A percentile compares a stretch with the other conserved stretches of the same genome.
Conservation (phyloP, 2,113 vertebrate species). For the Epinephelus fuscoguttatus region DNA sequence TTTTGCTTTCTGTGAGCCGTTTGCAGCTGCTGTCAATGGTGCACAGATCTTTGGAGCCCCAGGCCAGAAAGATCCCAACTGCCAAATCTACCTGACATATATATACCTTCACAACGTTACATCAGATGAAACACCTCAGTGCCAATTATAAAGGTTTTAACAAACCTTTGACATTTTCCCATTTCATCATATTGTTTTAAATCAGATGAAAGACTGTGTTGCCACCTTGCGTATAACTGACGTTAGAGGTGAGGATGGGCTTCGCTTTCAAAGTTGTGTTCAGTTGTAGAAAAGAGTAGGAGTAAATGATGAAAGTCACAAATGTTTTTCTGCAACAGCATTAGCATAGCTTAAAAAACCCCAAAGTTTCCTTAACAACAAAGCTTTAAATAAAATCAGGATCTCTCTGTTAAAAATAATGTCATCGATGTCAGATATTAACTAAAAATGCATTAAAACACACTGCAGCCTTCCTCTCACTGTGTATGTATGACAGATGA, state of each 20-base stretch:
- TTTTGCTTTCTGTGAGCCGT: conserved; percentile 46
- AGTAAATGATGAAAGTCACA: conserved; percentile 46
- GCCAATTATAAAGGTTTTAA: conserved; percentile 52
- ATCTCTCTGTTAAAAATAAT: conserved; percentile 15
- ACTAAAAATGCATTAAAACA: conserved; percentile 32
- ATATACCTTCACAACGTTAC: conserved; percentile 55
- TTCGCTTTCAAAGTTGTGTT: conserved; percentile 32
- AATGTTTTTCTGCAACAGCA: conserved; percentile 37
- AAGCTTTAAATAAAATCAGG: conserved; percentile 6
- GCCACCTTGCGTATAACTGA: conserved; percentile 29
- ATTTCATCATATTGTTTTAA: conserved; percentile 67
- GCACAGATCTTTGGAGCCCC: conserved; percentile 42
- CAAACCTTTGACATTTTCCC: conserved; percentile 42
- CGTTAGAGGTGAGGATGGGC: conserved; percentile 25
- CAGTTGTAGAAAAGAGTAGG: conserved; percentile 30
- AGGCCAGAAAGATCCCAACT: conserved; percentile 29
- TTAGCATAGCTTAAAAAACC: not conserved
- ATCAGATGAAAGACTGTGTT: conserved; percentile 49
- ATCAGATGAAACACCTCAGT: conserved; percentile 66
- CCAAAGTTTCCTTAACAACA: conserved; percentile 19
- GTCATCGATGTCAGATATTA: conserved; percentile 9
- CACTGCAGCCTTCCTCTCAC: conserved; percentile 7
- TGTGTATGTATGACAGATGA: conserved; percentile 47
- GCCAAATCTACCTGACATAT: conserved; percentile 47
- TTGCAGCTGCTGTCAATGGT: conserved; percentile 42